Conservation (phyloP, 2,113 vertebrate species). For the Meles meles region DNA sequence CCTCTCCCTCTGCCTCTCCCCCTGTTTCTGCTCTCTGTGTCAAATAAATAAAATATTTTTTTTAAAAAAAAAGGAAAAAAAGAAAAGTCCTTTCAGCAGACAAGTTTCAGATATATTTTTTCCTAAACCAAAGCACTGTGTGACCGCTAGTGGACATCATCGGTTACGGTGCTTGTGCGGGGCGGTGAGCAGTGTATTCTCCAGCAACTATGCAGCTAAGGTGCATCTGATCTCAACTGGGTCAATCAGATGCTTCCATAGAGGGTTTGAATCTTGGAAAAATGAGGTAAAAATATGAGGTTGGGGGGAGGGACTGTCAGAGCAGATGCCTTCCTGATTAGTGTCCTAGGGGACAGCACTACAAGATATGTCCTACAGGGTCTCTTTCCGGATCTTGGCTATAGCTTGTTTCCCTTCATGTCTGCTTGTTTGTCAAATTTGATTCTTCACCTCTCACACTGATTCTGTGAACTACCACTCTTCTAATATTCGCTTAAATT, state of each 20-base stretch:
- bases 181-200: neutral
- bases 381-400: neutral
- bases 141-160: neutral
- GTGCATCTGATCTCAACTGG: neutral
- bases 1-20: too few species aligned
- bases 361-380: too few species aligned
- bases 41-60: neutral
- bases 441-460: neutral
- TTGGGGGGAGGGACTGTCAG: neutral
- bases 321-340: neutral
- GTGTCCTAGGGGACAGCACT: neutral
- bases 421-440: neutral
- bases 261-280: neutral
- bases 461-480: neutral
- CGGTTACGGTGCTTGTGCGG: neutral
- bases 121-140: neutral
- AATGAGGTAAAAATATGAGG: neutral
- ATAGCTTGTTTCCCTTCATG: neutral
- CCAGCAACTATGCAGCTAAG: neutral
- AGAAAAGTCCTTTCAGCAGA: neutral
- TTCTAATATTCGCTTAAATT: neutral
- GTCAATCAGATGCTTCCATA: neutral
- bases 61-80: too few species aligned
- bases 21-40: neutral
- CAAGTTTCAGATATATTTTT: neutral